These are phyloP conservation scores for Agonopterix subpropinquella DNA, from an alignment of 2,888 invertebrate species.

Conservation along the genomic window DNA sequence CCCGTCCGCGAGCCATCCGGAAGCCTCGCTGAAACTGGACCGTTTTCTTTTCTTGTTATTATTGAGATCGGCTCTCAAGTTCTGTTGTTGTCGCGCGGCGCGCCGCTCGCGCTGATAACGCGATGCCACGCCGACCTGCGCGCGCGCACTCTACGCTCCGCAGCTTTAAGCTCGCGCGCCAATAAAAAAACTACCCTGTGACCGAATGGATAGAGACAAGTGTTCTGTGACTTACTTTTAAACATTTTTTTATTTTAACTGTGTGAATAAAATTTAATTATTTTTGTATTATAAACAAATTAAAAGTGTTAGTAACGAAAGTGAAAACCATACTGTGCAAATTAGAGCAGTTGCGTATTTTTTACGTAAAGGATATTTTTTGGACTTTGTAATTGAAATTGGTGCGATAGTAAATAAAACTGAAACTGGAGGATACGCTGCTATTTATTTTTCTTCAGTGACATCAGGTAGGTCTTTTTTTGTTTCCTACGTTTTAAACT, in stretches of 20 bases:
- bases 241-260: constrained; percentile 20
- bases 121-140: constrained; percentile 67
- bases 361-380: constrained; percentile 26
- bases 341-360: constrained; percentile 25
- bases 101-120: constrained; percentile 72
- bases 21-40: constrained; percentile 76
- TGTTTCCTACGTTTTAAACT: too few relatives aligned
- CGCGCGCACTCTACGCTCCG: constrained; percentile 55
- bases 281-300: neutral
- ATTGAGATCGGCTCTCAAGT: constrained; percentile 73
- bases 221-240: constrained; percentile 42
- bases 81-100: constrained; percentile 74
- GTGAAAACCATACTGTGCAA: constrained; percentile 52
- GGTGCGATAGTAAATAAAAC: constrained; percentile 20
- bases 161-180: constrained; percentile 60
- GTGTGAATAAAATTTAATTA: constrained; percentile 29
- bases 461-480: constrained; percentile 30
- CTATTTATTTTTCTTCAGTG: constrained; percentile 23
- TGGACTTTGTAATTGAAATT: constrained; percentile 27
- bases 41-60: constrained; percentile 77
- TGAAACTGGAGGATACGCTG: constrained; percentile 27
- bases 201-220: constrained; percentile 61
- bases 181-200: constrained; percentile 36
- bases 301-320: constrained; percentile 21
- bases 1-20: constrained; percentile 70